Evolutionary conservation across 2,113 vertebrate genomes (phyloP), one percentile per base, ranked within the genome.

Genomic region (Atherinomorus stipes): DNA sequence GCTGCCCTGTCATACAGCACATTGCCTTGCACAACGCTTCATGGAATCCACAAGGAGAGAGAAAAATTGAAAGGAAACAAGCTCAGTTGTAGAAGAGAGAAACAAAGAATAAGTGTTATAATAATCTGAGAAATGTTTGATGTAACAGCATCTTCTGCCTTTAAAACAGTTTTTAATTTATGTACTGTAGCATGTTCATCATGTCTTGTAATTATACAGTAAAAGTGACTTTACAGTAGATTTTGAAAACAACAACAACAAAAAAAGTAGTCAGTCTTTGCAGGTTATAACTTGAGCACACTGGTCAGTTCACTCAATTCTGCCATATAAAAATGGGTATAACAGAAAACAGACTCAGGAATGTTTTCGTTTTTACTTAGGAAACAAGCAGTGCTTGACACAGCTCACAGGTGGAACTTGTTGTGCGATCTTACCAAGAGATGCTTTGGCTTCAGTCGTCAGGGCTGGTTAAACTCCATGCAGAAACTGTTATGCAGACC

Each of bases 1-100:
- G 78, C 74, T 68, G 78, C 60, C 78, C 37, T 64, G 68, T 81
- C 76, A 74, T 44, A 60, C 62, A 63, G 78, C 62, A 61, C 72
- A 60, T 45, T n/a, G 21, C 42, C 22, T 76, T 77, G 65, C 77
- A 83, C 71, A 78, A 81, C 64, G 44, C 77, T 64, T 40, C 4
- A 22, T 7, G 18, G 64, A 63, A 51, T 76, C 57, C 45, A 69
- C 63, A 74, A 42, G 71, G 16, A 49, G 19, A 61, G 34, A 56
- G 60, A 40, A 34, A 54, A 37, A 31, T n/a, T n/a, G 11, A 37
- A 9, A 4, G 34, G 42, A 73, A 60, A 40, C 44, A 51, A 26
- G 11, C 57, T 45, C 28, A 25, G 15, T 58, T 38, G 61, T 61
- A 53, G 57, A 80, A 74, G 21, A 78, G 59, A 45, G 72, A 67